These are phyloP conservation scores for Zoanthus sociatus DNA, from an alignment of 92 coral and sea anemone genomes.

Conservation along the genomic window DNA sequence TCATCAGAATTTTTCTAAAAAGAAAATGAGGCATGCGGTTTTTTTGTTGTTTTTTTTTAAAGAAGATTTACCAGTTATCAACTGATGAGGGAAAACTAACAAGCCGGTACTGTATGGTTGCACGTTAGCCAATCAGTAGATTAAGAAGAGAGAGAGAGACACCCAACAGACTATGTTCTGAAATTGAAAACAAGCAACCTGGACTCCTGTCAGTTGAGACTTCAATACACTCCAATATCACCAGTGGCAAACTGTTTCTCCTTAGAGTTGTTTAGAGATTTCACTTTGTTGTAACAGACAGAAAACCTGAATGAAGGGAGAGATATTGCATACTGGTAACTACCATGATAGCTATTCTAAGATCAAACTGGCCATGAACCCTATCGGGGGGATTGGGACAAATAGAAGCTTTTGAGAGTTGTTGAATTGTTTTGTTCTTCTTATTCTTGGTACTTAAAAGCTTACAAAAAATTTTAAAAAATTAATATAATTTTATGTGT, in stretches of 20 bases:
- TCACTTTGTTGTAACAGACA: not conserved
- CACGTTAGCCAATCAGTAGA: not conserved
- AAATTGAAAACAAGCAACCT: no score
- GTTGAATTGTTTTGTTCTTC: no score
- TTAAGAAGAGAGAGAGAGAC: not conserved
- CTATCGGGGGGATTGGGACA: not conserved
- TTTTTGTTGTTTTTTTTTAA: no score
- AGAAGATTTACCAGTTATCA: no score
- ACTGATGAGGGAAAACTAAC: not conserved
- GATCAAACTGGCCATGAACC: not conserved
- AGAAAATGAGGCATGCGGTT: no score
- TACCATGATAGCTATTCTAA: not conserved
- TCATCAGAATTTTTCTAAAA: no score
- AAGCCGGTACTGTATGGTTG: not conserved
- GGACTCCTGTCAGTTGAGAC: no score
- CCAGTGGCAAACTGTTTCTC: not conserved
- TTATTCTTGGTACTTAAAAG: no score
- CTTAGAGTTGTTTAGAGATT: not conserved
- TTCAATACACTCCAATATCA: no score
- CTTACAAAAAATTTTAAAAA: no score
- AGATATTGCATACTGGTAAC: not conserved
- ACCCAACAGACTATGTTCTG: not conserved
- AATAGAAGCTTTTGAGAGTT: not conserved
- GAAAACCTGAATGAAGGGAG: not conserved
- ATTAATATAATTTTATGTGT: no score